Evolutionary conservation across 1,140 invertebrate genomes (phyloP).

Genomic region (Drosophila punjabiensis): DNA sequence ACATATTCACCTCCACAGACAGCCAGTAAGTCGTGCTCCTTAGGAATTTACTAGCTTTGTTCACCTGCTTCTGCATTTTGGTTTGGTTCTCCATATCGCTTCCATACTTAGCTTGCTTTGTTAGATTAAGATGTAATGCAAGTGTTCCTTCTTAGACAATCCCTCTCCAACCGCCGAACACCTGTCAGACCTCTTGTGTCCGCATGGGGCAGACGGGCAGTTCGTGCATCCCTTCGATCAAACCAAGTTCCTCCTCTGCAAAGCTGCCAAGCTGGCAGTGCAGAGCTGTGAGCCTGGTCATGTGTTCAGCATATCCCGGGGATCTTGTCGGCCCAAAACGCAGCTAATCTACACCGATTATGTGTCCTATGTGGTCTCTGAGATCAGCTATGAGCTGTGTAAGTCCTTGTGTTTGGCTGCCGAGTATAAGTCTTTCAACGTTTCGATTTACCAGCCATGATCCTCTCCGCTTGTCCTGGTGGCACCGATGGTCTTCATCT

Average conservation of each 20-base stretch:
- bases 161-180: constrained; percentile 39
- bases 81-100: constrained; percentile 12
- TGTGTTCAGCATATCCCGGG: constrained; percentile 87
- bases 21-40: constrained; percentile 7
- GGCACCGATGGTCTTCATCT: constrained; percentile 69
- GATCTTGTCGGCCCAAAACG: constrained; percentile 87
- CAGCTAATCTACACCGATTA: constrained; percentile 85
- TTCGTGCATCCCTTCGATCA: constrained; percentile 88
- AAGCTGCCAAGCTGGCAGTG: constrained; percentile 86
- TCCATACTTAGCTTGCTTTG: constrained; percentile 2
- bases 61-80: constrained; percentile 54
- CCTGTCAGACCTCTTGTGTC: constrained; percentile 50
- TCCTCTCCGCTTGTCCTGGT: constrained; percentile 53
- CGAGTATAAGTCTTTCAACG: too few species aligned
- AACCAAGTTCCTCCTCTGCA: constrained; percentile 88
- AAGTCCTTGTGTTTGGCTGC: constrained; percentile 42
- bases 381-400: constrained; percentile 70
- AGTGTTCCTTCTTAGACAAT: constrained; percentile 48
- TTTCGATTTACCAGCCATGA: constrained; percentile 54
- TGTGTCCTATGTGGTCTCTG: constrained; percentile 68
- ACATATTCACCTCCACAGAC: constrained; percentile 1
- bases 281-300: constrained; percentile 88
- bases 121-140: constrained; percentile 61
- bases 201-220: constrained; percentile 84
- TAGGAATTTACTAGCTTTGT: not conserved